Evolutionary conservation across 2,113 vertebrate species (phyloP).

Genomic region (Illadopsis cleaveri): DNA sequence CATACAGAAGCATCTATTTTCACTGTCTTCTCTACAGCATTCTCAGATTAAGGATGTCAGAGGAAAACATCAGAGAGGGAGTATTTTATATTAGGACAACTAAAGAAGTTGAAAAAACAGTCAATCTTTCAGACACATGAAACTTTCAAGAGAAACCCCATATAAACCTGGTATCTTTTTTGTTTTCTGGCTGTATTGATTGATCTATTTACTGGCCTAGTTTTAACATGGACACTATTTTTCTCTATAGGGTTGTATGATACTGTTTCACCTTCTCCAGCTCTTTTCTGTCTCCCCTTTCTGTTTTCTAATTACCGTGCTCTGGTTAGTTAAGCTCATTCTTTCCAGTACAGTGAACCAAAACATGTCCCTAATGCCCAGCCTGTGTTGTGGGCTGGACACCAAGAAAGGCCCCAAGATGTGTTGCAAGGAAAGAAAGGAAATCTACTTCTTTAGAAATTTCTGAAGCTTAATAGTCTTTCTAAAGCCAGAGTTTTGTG

Average conservation of each 20-base stretch:
- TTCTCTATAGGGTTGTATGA: neutral
- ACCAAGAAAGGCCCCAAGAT: neutral
- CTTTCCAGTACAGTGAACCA: neutral
- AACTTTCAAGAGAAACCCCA: neutral
- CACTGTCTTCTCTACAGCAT: neutral
- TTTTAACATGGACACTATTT: neutral
- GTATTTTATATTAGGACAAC: neutral
- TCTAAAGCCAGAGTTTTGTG: neutral
- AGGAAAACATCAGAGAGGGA: neutral
- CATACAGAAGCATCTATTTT: neutral
- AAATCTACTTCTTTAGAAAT: neutral
- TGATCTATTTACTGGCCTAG: neutral
- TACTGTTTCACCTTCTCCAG: neutral
- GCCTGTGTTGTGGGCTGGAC: neutral
- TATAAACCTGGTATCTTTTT: neutral
- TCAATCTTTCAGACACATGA: neutral
- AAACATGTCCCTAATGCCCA: neutral
- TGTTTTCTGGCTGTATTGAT: neutral
- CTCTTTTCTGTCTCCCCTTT: neutral
- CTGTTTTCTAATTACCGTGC: neutral
- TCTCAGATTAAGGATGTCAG: neutral
- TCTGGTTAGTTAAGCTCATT: neutral
- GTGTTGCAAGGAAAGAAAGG: neutral
- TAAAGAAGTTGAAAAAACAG: neutral
- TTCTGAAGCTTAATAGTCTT: neutral